Conservation (phyloP, 2,888 invertebrate species). For the Homarus gammarus region DNA sequence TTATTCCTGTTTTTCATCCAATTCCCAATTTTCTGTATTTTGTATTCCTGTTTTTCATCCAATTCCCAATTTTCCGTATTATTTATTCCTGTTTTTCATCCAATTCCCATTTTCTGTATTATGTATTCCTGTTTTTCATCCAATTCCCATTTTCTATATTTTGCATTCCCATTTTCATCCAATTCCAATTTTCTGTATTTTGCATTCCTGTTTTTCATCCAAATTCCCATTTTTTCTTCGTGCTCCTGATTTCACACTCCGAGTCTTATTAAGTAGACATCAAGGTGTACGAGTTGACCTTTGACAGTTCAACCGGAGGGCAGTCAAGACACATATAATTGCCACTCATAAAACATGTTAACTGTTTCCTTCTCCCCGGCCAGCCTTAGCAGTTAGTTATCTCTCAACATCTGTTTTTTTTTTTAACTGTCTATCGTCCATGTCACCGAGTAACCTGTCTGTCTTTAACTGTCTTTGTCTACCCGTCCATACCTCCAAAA, state of each 20-base stretch:
- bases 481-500: slow-evolving; percentile 20
- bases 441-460: too few relatives aligned
- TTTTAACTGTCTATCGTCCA: too few relatives aligned
- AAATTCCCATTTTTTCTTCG: slow-evolving; percentile 32
- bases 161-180: background rate
- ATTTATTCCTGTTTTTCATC: background rate
- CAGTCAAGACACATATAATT: slow-evolving; percentile 14
- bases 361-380: background rate
- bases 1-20: too few relatives aligned
- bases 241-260: slow-evolving; percentile 69
- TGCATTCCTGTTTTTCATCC: slow-evolving; percentile 1
- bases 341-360: background rate
- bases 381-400: background rate
- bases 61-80: background rate
- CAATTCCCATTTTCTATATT: background rate
- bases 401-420: too few relatives aligned
- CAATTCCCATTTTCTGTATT: background rate
- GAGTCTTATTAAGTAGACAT: slow-evolving; percentile 13
- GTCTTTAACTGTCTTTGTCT: too few relatives aligned
- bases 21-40: background rate
- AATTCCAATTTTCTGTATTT: background rate
- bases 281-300: slow-evolving; percentile 2
- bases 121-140: background rate
- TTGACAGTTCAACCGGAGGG: slow-evolving; percentile 8
- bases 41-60: too few relatives aligned